A percentile compares a stretch with the other conserved stretches of the same genome.
Evolutionary conservation across 2,888 invertebrate genomes (phyloP).

Genomic region (Auanema freiburgensis): DNA sequence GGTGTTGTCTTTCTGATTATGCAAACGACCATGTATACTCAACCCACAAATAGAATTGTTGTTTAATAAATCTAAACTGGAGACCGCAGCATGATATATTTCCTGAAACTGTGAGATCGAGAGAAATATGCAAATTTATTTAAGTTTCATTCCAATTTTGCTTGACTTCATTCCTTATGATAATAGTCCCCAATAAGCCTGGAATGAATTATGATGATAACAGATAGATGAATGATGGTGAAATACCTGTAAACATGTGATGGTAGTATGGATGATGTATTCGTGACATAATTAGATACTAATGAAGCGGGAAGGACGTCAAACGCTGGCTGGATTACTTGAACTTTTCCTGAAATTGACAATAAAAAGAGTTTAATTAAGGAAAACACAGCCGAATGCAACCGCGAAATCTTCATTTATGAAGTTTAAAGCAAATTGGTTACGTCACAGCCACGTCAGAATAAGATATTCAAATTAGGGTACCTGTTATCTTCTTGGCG

Average conservation of each 20-base stretch:
- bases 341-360: conserved; percentile 27
- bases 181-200: conserved; percentile 52
- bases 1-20: no score
- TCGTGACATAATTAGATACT: conserved; percentile 49
- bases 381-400: not conserved
- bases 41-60: no score
- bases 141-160: no score
- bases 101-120: no score
- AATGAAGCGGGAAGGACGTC: conserved; percentile 48
- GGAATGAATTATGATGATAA: conserved; percentile 4
- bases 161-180: conserved; percentile 32
- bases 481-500: conserved; percentile 21
- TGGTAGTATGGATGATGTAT: conserved; percentile 44
- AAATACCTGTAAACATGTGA: conserved; percentile 39
- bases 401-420: not conserved
- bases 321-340: conserved; percentile 45
- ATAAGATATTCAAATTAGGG: not conserved
- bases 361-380: not conserved
- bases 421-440: not conserved
- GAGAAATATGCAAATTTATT: no score
- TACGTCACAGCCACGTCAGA: not conserved
- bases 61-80: no score
- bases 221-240: not conserved
- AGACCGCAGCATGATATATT: no score
- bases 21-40: no score